Base-by-base conservation (phyloP, 1,140 invertebrate species). In the Nymphalis io region DNA sequence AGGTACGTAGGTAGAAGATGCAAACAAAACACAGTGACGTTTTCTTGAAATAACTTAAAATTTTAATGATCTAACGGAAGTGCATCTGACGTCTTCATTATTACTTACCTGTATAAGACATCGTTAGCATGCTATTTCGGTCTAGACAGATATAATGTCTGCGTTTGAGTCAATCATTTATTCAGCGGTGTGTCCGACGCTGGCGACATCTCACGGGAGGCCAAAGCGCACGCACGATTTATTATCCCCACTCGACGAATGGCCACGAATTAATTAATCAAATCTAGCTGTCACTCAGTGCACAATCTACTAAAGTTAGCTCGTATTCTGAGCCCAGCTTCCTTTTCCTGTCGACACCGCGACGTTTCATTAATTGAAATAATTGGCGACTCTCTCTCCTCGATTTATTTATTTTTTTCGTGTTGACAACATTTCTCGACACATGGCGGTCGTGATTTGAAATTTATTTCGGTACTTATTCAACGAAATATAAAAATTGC, bases 131-230 rank as follows among this genome's bases (percentile, higher is more conserved):
- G 81, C 80, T 90, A 90, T 90, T 89, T 89, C 76, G 74, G 85
- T 87, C 84, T 82, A 76, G 82, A 82, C 81, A 80, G 73, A 80
- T 87, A 85, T 87, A 88, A 87, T 83, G 79, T 85, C 83, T 79
- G 85, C 82, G 81, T 83, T 84, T 81, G 85, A 84, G 79, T 88
- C 78, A 87, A 89, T 89, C 88, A 90, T 89, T 88, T 90, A 88
- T 88, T 85, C 85, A 80, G 75, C 79, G 79, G 71, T 72, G 76
- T 78, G 83, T 80, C 81, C 65, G 70, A 74, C 27, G 27, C 73
- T 78, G 84, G 87, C 82, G 89, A 91, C 89, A 88, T 88, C 89
- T 89, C 83, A 83, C 82, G 85, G 87, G 89, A 89, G 87, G 89
- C 79, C 83, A 70, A 69, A 75, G 75, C 77, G 70, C 79, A 85